A percentile compares a stretch with the other conserved stretches of the same genome.
These are phyloP conservation scores for Porites lutea DNA, from an alignment of 64 coral and sea anemone genomes.

Conservation along the genomic window DNA sequence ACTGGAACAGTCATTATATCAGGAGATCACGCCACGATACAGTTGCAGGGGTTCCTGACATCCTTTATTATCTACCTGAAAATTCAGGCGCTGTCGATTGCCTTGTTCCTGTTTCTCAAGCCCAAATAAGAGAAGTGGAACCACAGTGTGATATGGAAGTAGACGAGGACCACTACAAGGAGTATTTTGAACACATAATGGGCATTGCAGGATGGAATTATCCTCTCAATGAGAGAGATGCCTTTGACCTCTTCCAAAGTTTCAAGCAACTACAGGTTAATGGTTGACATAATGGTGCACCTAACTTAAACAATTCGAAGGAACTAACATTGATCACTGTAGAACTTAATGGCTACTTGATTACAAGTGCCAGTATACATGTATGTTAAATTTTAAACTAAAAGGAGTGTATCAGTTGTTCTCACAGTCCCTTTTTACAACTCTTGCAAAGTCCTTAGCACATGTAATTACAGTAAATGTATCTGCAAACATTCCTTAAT, in stretches of 20 bases:
- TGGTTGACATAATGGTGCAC: slow-evolving; percentile 10
- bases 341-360: slow-evolving; percentile 2
- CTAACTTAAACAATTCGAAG: neutral
- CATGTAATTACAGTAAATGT: slow-evolving; percentile 9
- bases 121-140: slow-evolving; percentile 56
- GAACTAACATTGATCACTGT: neutral
- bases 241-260: slow-evolving; percentile 45
- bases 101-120: slow-evolving; percentile 33
- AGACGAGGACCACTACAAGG: slow-evolving; percentile 61
- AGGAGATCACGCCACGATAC: slow-evolving; percentile 36
- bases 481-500: slow-evolving; percentile 7
- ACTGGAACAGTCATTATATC: slow-evolving; percentile 52
- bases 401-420: neutral
- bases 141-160: slow-evolving; percentile 42
- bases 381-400: slow-evolving; percentile 10
- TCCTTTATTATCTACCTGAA: slow-evolving; percentile 72
- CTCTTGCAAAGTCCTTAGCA: slow-evolving; percentile 16
- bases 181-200: slow-evolving; percentile 76
- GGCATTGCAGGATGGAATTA: slow-evolving; percentile 11
- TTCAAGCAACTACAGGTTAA: slow-evolving; percentile 15
- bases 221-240: slow-evolving; percentile 24
- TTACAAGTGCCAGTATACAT: too few relatives aligned
- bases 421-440: slow-evolving; percentile 10
- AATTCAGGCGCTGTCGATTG: slow-evolving; percentile 62
- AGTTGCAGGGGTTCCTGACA: slow-evolving; percentile 63